phyloP scores from a whole-genome alignment of 1,140 invertebrate genomes.

The Drosophila sulfurigaster region DNA sequence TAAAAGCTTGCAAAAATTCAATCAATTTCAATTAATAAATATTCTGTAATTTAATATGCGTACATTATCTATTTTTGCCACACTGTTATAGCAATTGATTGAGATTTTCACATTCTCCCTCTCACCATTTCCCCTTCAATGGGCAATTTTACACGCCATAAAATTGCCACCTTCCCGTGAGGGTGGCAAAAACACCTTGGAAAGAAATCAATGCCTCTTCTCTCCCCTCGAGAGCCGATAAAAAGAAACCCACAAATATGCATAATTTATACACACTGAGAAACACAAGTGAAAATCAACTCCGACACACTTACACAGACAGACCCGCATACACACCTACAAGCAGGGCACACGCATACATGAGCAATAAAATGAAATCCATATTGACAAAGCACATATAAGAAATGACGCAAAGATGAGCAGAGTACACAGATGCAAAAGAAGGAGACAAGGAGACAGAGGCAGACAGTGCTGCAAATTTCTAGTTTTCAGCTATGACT shows the following conservation, averaged over 20 bases:
- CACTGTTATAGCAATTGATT: neutral
- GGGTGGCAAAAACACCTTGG: conserved; percentile 14
- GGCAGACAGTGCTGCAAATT: too few relatives aligned
- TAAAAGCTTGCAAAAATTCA: neutral
- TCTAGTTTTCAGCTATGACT: too few relatives aligned
- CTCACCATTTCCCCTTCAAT: neutral
- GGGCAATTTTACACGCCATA: conserved; percentile 76
- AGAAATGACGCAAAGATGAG: conserved; percentile 21
- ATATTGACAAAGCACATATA: conserved; percentile 69
- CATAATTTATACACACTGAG: conserved; percentile 68
- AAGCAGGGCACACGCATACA: conserved; percentile 26
- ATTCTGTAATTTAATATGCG: neutral
- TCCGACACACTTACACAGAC: conserved; percentile 23
- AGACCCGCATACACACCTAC: neutral
- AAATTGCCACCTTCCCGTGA: conserved; percentile 49
- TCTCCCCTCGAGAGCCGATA: conserved; percentile 13
- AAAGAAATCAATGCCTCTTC: conserved; percentile 64
- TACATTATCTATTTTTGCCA: neutral
- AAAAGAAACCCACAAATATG: conserved; percentile 61
- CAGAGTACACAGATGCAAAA: conserved; percentile 3
- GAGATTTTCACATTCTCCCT: neutral
- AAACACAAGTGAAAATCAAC: conserved; percentile 60
- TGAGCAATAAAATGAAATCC: conserved; percentile 68
- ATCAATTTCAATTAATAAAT: neutral
- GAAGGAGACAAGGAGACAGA: neutral